Conservation (phyloP, 2,797 vertebrate genomes). For the Lateolabrax maculatus region DNA sequence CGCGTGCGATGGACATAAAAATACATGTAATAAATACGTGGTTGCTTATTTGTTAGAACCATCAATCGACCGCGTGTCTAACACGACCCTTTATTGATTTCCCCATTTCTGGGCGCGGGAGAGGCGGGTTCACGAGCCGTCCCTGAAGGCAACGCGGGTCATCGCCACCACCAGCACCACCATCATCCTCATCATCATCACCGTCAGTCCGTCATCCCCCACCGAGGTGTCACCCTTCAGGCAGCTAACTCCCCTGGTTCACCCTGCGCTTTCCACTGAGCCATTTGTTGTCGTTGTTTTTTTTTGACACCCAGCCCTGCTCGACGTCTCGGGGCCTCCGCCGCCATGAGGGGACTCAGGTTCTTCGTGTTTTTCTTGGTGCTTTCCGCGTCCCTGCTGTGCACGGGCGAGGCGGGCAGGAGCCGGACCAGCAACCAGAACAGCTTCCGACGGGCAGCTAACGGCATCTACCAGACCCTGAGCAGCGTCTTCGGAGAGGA, state of each 20-base stretch:
- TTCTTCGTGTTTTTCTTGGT: conserved; percentile 68
- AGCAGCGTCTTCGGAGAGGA: conserved; percentile 94
- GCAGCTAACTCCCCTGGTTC: conserved; percentile 42
- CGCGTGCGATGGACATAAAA: neutral
- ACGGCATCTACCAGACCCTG: conserved; percentile 90
- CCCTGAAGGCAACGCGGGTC: conserved; percentile 43
- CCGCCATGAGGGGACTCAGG: conserved; percentile 76
- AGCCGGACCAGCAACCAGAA: conserved; percentile 89
- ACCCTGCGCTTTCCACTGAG: neutral
- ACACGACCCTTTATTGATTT: neutral
- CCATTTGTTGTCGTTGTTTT: too few species aligned
- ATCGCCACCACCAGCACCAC: too few species aligned
- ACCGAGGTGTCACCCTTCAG: conserved; percentile 49
- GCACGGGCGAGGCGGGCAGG: conserved; percentile 84
- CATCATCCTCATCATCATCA: too few species aligned
- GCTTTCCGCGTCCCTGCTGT: conserved; percentile 77
- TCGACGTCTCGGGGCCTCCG: neutral
- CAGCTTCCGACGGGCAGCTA: conserved; percentile 90
- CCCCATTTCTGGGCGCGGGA: neutral
- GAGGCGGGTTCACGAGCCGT: neutral
- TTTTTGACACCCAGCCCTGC: conserved; percentile 16
- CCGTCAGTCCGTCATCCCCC: conserved; percentile 4
- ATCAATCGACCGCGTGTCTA: too few species aligned
- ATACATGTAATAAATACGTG: neutral
- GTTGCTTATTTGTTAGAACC: too few species aligned